These are phyloP conservation scores for Mus minutoides DNA, from an alignment of 2,797 vertebrate species.

Conservation along the genomic window DNA sequence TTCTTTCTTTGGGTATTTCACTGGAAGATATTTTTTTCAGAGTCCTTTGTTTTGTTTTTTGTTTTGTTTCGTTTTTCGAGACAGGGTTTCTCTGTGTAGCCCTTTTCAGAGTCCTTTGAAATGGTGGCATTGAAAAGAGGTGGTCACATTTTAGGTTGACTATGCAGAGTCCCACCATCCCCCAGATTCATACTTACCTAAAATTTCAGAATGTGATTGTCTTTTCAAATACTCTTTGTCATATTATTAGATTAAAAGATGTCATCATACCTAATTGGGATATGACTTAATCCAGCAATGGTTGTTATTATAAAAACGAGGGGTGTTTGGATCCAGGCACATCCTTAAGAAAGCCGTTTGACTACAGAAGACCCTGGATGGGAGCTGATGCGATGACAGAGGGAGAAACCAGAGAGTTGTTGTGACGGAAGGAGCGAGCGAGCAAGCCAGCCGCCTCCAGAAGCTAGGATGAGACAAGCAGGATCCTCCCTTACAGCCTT, in stretches of 20 bases:
- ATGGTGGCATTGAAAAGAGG: neutral
- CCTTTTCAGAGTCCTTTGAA: conserved; percentile 8
- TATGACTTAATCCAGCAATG: neutral
- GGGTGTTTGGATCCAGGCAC: neutral
- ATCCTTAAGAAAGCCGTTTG: neutral
- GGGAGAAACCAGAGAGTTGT: neutral
- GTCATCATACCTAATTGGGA: neutral
- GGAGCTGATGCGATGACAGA: neutral
- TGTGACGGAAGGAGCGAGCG: neutral
- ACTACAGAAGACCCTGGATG: neutral
- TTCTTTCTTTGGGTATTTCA: neutral
- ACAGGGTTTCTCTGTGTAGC: no score
- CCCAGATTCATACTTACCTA: neutral
- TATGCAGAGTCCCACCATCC: neutral
- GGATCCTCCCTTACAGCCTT: neutral
- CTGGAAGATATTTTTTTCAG: neutral
- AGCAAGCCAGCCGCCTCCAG: neutral
- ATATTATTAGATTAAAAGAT: conserved; percentile 9
- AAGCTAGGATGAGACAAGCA: neutral
- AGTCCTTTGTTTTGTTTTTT: conserved; percentile 6
- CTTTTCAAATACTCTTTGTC: neutral
- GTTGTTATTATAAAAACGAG: neutral
- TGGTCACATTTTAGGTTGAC: neutral
- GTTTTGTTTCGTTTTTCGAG: no score
- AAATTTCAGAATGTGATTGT: conserved; percentile 16